Evolutionary conservation across 2,888 invertebrate species (phyloP), one percentile per base, ranked within the genome.

Genomic region (Hirudinaria manillensis): DNA sequence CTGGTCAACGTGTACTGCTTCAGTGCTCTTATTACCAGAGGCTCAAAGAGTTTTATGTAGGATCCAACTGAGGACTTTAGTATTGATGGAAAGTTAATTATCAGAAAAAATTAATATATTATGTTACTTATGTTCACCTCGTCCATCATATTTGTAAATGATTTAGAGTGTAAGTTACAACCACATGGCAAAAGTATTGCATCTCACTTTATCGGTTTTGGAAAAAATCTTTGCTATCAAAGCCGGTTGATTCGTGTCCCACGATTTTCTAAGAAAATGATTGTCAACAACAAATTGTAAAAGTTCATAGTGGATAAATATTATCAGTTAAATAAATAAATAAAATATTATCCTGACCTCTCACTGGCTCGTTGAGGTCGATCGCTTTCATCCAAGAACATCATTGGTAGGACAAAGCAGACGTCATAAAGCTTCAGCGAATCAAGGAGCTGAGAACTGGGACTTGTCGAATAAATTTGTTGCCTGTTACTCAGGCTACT

Each of bases 11-110:
- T 94, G 86, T 96, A 96, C 84, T 90, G 91, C 89, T 91, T 93
- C 81, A 95, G 87, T 78, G 94, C 91, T 85, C 93, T 92, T 82
- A 97, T 94, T 76, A 97, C 96, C 85, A 96, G 90, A 0, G 94
- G 93, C 85, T 97, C 96, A 86, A 97, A 96, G 81, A 96, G 88
- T 80, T 94, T 89, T 78, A 97, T 95, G 85, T 93, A 92, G 79
- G 91, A 89, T 80, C 91, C 90, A 79, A 91, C 87, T 3, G 76
- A 36, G 16, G 76, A 34, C 77, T 78, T 38, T 6, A 27, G 19
- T 29, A 65, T 34, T 27, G n/a, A 61, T 16, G 10, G 1, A 7
- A 61, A 6, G 24, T 61, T 61, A 27, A 13, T 61, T 16, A 27
- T 29, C 24, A 27, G 10, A 16, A 21, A 61, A 7, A 24, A 6